A percentile compares a stretch with the other conserved stretches of the same genome.
Conservation (phyloP, 2,797 vertebrate species). For the Sebastiscus tertius region DNA sequence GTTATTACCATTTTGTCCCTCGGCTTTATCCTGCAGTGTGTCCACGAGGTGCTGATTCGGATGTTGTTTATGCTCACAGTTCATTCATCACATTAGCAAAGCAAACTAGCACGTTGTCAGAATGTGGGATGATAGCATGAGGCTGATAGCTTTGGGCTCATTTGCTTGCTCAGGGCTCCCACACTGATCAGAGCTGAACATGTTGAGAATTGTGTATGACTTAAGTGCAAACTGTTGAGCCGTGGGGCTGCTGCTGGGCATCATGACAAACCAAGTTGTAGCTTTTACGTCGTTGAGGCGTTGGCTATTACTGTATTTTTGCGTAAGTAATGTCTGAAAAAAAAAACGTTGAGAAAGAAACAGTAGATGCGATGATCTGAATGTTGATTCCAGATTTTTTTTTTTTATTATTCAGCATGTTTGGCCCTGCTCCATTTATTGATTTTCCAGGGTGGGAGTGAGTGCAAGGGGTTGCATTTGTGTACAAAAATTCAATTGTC, state of each 20-base stretch:
- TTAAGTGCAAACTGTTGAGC: slow-evolving; percentile 14
- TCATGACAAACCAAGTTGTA: background rate
- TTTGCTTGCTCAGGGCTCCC: slow-evolving; percentile 3
- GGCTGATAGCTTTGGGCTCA: slow-evolving; percentile 17
- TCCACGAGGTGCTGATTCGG: background rate
- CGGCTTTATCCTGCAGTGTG: background rate
- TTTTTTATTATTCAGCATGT: background rate
- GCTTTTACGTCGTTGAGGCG: background rate
- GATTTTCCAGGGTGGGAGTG: slow-evolving; percentile 22
- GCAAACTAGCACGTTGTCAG: slow-evolving; percentile 1
- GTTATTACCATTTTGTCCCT: background rate
- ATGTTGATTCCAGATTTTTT: background rate
- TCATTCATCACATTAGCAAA: background rate
- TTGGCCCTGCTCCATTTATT: slow-evolving; percentile 33
- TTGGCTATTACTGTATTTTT: background rate
- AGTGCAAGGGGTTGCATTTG: slow-evolving; percentile 24
- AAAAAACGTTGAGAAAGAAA: background rate
- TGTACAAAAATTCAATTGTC: slow-evolving; percentile 49
- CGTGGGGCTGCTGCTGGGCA: background rate
- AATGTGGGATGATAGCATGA: background rate
- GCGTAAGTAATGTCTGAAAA: background rate
- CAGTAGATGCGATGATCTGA: background rate
- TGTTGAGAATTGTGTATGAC: background rate
- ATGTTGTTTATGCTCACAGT: background rate
- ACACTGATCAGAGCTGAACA: slow-evolving; percentile 22